These are phyloP conservation scores for Zygaena filipendulae DNA, from an alignment of 2,888 invertebrate species.

Conservation along the genomic window DNA sequence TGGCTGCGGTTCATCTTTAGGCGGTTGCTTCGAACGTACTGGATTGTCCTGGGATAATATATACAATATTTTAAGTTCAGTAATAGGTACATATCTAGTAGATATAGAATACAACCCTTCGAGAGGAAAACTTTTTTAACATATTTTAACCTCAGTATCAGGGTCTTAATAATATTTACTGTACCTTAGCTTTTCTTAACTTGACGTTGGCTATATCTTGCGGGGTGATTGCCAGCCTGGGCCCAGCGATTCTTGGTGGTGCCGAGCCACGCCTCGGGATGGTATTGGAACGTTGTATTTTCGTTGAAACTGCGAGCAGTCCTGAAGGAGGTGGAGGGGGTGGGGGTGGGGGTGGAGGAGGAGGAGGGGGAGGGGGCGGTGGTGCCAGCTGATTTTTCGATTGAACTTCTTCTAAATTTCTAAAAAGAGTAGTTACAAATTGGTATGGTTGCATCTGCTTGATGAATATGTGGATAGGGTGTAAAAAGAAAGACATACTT, in stretches of 20 bases:
- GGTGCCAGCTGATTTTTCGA: conserved; percentile 21
- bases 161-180: too few relatives aligned
- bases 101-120: too few relatives aligned
- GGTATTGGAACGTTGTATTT: conserved; percentile 43
- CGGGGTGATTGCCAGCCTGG: conserved; percentile 50
- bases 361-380: conserved; percentile 36
- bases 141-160: too few relatives aligned
- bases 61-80: too few relatives aligned
- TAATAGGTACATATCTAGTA: too few relatives aligned
- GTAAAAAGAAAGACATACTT: too few relatives aligned
- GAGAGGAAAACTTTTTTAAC: too few relatives aligned
- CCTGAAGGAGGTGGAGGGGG: conserved; percentile 24
- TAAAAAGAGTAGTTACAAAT: conserved; percentile 17
- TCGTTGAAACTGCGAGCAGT: conserved; percentile 25
- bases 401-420: conserved; percentile 21
- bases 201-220: conserved; percentile 60
- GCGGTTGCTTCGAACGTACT: conserved; percentile 30
- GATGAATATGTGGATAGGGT: too few relatives aligned
- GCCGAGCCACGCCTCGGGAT: conserved; percentile 52
- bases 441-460: too few relatives aligned
- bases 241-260: conserved; percentile 39
- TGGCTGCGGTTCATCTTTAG: conserved; percentile 32
- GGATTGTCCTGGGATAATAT: conserved; percentile 43
- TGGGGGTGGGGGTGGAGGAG: conserved; percentile 38
- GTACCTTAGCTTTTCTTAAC: conserved; percentile 50